A percentile compares a stretch with the other conserved stretches of the same genome.
Conservation (phyloP, 2,797 vertebrate species). For the Prunella strophiata region DNA sequence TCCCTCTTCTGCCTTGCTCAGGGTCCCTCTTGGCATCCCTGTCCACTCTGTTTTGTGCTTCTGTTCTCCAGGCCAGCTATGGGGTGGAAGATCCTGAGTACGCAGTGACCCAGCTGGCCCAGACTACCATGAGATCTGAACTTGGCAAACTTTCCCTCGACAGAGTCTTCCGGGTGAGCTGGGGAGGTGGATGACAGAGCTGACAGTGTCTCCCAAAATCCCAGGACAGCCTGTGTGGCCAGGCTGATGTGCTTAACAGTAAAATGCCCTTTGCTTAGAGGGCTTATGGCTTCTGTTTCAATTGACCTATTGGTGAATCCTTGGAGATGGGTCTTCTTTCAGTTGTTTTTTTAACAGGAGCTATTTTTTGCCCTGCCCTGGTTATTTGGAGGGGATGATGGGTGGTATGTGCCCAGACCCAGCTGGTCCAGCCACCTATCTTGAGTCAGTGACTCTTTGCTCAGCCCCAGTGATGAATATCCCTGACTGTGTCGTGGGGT, state of each 20-base stretch:
- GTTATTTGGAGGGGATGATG: not conserved
- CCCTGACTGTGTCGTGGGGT: not conserved
- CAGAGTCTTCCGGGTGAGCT: slow-evolving; percentile 93
- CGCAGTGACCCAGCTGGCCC: slow-evolving; percentile 94
- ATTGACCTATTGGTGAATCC: not conserved
- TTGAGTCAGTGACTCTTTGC: not conserved
- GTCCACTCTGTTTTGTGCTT: not conserved
- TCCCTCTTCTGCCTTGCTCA: not conserved
- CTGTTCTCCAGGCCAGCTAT: slow-evolving; percentile 87
- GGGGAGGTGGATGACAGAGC: not conserved
- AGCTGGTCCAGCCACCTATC: rapidly evolving
- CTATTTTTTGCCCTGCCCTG: not conserved
- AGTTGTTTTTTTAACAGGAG: not conserved
- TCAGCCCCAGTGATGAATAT: not conserved
- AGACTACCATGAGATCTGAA: slow-evolving; percentile 98
- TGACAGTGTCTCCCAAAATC: not conserved
- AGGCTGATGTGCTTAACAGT: not conserved
- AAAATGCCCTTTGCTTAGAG: not conserved
- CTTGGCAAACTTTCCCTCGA: slow-evolving; percentile 95
- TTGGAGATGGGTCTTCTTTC: not conserved
- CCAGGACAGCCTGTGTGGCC: rapidly evolving
- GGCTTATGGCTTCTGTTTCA: not conserved
- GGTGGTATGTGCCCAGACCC: not conserved
- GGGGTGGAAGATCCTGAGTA: slow-evolving; percentile 98
- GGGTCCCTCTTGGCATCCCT: not conserved